These are phyloP conservation scores for Asbolus verrucosus DNA, from an alignment of 1,140 invertebrate genomes.

Conservation along the genomic window DNA sequence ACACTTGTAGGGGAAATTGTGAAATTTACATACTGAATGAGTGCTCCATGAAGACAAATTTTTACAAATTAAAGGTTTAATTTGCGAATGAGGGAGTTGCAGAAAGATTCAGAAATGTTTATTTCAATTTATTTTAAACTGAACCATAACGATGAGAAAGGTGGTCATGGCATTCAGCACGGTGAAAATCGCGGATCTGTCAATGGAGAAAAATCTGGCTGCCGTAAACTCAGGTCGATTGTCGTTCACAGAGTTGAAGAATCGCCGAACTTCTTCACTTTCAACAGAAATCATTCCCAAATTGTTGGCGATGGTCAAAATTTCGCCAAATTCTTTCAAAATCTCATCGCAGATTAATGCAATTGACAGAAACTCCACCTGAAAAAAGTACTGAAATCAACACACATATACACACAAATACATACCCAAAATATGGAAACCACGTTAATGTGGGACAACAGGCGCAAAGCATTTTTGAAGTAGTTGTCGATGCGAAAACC, in stretches of 20 bases:
- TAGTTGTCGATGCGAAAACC: not conserved
- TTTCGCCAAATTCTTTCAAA: not conserved
- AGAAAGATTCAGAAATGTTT: no score
- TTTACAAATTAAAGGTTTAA: no score
- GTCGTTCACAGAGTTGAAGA: not conserved
- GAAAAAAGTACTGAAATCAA: not conserved
- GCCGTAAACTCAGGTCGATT: slow-evolving; percentile 1
- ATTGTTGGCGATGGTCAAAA: not conserved
- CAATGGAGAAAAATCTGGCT: not conserved
- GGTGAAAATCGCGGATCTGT: slow-evolving; percentile 1
- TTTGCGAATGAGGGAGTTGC: no score
- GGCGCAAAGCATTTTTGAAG: not conserved
- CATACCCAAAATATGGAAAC: not conserved
- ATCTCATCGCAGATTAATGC: not conserved
- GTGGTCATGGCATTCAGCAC: not conserved
- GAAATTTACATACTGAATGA: no score
- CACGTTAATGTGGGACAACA: not conserved
- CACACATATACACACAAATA: no score
- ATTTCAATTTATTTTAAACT: not conserved
- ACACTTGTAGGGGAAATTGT: no score
- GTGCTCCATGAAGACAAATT: no score
- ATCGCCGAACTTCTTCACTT: not conserved
- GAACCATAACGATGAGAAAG: slow-evolving; percentile 1
- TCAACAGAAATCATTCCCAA: not conserved
- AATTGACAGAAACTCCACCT: not conserved